Evolutionary conservation across 2,797 vertebrate species (phyloP), one percentile per base, ranked within the genome.

Genomic region (Eospalax fontanierii): DNA sequence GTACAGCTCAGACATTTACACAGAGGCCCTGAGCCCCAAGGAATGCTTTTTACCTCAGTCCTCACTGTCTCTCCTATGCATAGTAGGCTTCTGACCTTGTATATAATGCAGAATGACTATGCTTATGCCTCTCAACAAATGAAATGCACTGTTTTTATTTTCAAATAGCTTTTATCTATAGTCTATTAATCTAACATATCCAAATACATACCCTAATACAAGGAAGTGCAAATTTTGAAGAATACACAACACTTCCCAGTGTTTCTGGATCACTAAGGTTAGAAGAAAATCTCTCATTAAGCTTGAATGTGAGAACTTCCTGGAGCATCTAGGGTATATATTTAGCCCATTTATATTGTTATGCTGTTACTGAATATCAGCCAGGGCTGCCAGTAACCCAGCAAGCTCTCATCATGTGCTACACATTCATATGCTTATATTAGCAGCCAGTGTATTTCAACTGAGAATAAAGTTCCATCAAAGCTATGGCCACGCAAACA

Each of bases 391-490:
- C 22, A 15, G 14, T 88, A 89, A 35, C 14, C 35, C 83, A 84
- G 24, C 19, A 81, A 94, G 6, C 59, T 93, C 86, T 33, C 12
- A 74, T n/a, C 43, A 73, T 7, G 10, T n/a, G 18, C 9, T 50
- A 11, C 18, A 10, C 18, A 38, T 63, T 66, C 46, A 73, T 80
- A 54, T 33, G 73, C 87, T 82, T 43, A 4, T 33, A 35, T 43
- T 82, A 85, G 21, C 83, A 80, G 65, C 38, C 22, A 33, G 0
- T 43, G 6, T 71, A 75, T 54, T 92, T 84, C 46, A 74, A 66
- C 28, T 84, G 73, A 84, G 84, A 95, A 19, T 90, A 68, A 85
- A 90, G 43, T 91, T 93, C 71, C 89, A 91, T 95, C 54, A 84
- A 82, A 94, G 66, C 68, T 46, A 50, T 85, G 63, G 43, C 70